Base-by-base conservation (phyloP, 92 coral and sea anemone genomes). In the Phenganax stokvisi region DNA sequence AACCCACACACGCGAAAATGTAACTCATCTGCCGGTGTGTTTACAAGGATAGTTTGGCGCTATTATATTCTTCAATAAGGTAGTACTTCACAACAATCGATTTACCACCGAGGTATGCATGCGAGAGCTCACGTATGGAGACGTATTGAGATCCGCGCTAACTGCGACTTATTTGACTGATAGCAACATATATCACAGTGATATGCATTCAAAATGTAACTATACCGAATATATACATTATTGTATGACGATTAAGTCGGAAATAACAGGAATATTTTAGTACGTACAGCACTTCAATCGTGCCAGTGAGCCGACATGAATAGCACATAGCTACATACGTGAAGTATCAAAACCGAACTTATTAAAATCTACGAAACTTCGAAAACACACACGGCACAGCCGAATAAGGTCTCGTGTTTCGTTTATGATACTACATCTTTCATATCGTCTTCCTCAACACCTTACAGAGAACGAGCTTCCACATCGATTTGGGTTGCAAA, bases 131-230 rank as follows among this genome's bases (percentile, higher is more conserved):
- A 66, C 72, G 72, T 61, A 9, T 61, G 47, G 47, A 37, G 47
- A 37, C 47, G 47, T 61, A 60, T 61, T 15, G 13, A 25, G 3
- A 7, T 7, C 31, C 9, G 3, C 47, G 15, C 9, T 27, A 27
- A 66, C 47, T 20, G 72, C 15, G 72, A 66, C 25, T 66, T 37
- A 66, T 13, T 66, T 25, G 51, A 66, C 72, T 66, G 25, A 66
- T 29, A 9, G 72, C 51, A 51, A 66, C 72, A 66, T 66, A 66
- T 66, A 0, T 37, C 47, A 2, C 47, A 37, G 47, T 37, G 47
- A 37, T 37, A 37, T 37, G 47, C 47, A 5, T 66, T 5, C 31
- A 20, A 27, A 27, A 66, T 29, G 25, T 2, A 37, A 37, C 47
- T 37, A 66, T 13, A 66, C 11, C 10, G 31, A 66, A 66, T 9